These are phyloP conservation scores for Pandemis cinnamomeana DNA, from an alignment of 2,888 invertebrate genomes.

Conservation along the genomic window DNA sequence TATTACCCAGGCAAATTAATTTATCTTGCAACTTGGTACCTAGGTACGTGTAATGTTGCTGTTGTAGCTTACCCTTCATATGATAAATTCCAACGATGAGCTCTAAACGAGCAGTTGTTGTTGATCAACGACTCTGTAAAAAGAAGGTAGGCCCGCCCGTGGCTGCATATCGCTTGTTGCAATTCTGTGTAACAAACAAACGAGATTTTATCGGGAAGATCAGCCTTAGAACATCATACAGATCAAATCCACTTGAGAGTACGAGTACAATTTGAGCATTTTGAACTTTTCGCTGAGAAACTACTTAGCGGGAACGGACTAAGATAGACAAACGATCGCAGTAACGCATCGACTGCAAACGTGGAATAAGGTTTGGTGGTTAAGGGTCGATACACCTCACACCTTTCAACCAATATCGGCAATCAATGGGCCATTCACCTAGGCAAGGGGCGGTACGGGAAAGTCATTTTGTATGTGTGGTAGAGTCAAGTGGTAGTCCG, in stretches of 20 bases:
- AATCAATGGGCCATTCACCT: conserved; percentile 1
- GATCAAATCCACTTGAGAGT: not conserved
- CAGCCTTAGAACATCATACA: not conserved
- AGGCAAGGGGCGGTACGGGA: not conserved
- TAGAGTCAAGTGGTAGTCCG: no score
- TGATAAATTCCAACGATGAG: conserved; percentile 81
- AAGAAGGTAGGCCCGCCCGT: conserved; percentile 84
- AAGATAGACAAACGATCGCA: no score
- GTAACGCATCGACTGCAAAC: no score
- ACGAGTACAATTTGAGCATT: no score
- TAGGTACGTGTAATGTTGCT: no score
- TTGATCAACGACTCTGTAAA: conserved; percentile 84
- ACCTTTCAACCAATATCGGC: not conserved
- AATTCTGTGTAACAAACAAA: conserved; percentile 65
- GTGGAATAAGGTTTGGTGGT: no score
- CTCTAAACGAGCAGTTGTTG: conserved; percentile 82
- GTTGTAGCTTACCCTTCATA: conserved; percentile 65
- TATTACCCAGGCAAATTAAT: not conserved
- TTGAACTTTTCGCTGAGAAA: no score
- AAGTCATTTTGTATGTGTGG: not conserved
- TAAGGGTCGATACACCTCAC: no score
- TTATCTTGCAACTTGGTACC: not conserved
- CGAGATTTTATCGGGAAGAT: not conserved
- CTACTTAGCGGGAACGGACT: no score
- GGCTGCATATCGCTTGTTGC: conserved; percentile 85